Conservation (phyloP, 1,140 invertebrate species). For the Trichonephila clavata region DNA sequence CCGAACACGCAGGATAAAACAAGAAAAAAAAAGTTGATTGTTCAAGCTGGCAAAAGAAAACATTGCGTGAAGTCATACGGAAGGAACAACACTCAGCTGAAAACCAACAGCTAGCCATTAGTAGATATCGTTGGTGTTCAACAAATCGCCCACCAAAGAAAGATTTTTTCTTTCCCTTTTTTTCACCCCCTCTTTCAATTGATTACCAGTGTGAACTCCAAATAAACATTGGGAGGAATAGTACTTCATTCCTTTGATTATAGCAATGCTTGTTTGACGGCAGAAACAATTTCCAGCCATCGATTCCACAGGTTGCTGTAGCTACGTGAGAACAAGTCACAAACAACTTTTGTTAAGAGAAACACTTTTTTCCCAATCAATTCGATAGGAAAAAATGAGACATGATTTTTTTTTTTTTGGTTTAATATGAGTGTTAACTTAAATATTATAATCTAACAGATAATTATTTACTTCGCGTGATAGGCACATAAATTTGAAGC, state of each 20-base stretch:
- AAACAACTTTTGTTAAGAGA: conserved; percentile 53
- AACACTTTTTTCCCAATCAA: conserved; percentile 11
- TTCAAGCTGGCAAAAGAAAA: conserved; percentile 4
- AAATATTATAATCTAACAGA: too few species aligned
- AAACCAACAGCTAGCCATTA: conserved; percentile 52
- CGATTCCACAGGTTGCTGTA: conserved; percentile 73
- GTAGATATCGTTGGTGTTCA: conserved; percentile 48
- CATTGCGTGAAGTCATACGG: conserved; percentile 40
- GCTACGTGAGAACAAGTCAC: conserved; percentile 61
- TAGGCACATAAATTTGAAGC: too few species aligned
- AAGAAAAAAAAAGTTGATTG: conserved; percentile 5
- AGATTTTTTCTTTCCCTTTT: background rate
- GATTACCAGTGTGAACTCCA: conserved; percentile 57
- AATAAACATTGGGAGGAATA: conserved; percentile 41
- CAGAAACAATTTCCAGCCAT: conserved; percentile 65
- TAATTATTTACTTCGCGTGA: too few species aligned
- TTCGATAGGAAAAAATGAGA: background rate
- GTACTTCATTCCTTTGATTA: conserved; percentile 57
- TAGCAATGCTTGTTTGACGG: conserved; percentile 34
- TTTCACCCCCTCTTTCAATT: conserved; percentile 24
- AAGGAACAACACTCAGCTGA: conserved; percentile 30
- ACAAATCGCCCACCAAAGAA: conserved; percentile 59
- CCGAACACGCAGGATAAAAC: background rate
- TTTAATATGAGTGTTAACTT: too few species aligned
- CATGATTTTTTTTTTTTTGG: too few species aligned